Evolutionary conservation across 1,140 invertebrate species (phyloP).

Genomic region (Pseudomyrmex cubaensis): DNA sequence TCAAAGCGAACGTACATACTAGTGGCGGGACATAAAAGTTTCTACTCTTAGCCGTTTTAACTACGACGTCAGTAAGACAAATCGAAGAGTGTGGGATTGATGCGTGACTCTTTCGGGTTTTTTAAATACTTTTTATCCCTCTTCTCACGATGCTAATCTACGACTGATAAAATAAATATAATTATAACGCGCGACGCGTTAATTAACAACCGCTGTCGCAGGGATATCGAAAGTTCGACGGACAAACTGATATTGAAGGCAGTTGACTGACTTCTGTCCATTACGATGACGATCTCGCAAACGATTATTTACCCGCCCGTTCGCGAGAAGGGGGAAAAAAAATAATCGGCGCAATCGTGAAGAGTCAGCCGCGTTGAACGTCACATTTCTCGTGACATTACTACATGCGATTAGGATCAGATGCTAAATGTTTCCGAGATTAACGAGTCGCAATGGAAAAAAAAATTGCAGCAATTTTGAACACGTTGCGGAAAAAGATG

Average conservation of each 20-base stretch:
- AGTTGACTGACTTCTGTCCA: not conserved
- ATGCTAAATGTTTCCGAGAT: slow-evolving; percentile 19
- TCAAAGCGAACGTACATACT: slow-evolving; percentile 16
- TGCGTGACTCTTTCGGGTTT: not conserved
- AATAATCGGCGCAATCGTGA: not conserved
- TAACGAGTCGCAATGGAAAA: not conserved
- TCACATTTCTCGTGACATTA: not conserved
- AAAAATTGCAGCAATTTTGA: not conserved
- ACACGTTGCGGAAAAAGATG: not conserved
- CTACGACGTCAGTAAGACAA: slow-evolving; percentile 13
- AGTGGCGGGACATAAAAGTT: slow-evolving; percentile 22
- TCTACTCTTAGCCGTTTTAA: slow-evolving; percentile 20
- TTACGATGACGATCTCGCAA: not conserved
- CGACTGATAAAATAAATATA: slow-evolving; percentile 14
- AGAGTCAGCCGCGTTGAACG: not conserved
- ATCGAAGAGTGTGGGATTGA: not conserved
- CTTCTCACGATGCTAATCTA: slow-evolving; percentile 24
- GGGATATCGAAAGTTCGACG: not conserved
- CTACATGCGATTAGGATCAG: slow-evolving; percentile 7
- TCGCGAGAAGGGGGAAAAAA: not conserved
- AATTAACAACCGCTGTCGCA: slow-evolving; percentile 23
- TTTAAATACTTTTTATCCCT: not conserved
- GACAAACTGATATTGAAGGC: not conserved
- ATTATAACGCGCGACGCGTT: not conserved
- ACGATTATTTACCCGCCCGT: not conserved